These are phyloP conservation scores for Phocoena sinus DNA, from an alignment of 2,113 vertebrate species.

Conservation along the genomic window DNA sequence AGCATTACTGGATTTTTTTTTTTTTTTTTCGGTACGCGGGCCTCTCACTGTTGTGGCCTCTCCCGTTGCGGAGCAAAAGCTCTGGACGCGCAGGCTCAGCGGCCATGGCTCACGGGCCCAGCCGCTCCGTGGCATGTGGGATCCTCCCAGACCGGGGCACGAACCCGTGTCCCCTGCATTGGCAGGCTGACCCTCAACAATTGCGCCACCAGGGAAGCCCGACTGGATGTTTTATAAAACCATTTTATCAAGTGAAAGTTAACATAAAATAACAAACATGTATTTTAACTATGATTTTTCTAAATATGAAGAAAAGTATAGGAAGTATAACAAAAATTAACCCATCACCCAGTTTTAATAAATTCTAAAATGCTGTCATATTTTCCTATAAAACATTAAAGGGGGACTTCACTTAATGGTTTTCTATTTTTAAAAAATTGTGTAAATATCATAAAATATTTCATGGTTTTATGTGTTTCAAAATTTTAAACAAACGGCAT, in stretches of 20 bases:
- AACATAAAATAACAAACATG: not conserved
- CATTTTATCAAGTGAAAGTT: slow-evolving; percentile 17
- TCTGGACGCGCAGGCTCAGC: too few species aligned
- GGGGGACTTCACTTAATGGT: not conserved
- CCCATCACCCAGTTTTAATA: not conserved
- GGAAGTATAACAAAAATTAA: not conserved
- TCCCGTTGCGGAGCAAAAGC: too few species aligned
- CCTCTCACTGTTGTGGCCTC: too few species aligned
- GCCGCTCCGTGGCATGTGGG: too few species aligned
- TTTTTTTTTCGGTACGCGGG: too few species aligned
- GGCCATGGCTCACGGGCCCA: too few species aligned
- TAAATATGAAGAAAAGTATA: not conserved
- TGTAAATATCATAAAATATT: not conserved
- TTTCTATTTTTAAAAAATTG: not conserved
- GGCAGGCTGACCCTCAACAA: too few species aligned
- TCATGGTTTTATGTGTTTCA: not conserved
- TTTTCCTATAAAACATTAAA: slow-evolving; percentile 9
- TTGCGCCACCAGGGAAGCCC: too few species aligned
- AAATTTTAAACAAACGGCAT: not conserved
- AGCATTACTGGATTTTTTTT: not conserved
- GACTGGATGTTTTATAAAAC: slow-evolving; percentile 11
- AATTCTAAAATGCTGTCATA: not conserved
- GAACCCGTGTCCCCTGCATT: too few species aligned
- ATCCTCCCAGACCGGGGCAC: too few species aligned
- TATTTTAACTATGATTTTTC: not conserved